Evolutionary conservation across 2,113 vertebrate species (phyloP), one percentile per base, ranked within the genome.

Genomic region (Cacatua alba): DNA sequence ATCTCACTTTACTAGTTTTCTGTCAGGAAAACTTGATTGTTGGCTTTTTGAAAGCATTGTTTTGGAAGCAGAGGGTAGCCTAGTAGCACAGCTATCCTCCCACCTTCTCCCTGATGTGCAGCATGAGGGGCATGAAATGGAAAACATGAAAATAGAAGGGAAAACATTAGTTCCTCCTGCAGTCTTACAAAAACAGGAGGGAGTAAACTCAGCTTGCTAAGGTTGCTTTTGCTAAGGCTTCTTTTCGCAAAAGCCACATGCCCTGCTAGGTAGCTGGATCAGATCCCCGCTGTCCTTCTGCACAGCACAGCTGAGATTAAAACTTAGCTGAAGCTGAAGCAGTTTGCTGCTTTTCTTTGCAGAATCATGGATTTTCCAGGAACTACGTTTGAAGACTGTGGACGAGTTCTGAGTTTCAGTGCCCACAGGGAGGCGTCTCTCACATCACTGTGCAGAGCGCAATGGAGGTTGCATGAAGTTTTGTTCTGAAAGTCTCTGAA

Each of bases 401-500:
- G 17, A n/a, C 51, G 48, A 41, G 43, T 28, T 72, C 18, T 43
- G 46, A 48, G n/a, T 72, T 53, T 55, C 48, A 55, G 46, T 14
- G 21, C 18, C 21, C 39, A 9, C 5, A 4, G 49, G 16, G 29
- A 62, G 16, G 18, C 14, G 28, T 13, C 7, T 72, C 21, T 69
- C 37, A 79, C 26, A 44, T 19, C 3, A 1, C 55, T 87, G 37
- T 26, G 28, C 29, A 31, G 59, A 43, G 19, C 33, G 6, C 21
- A 55, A 13, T 20, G 23, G 63, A 57, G 48, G 20, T 37, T 59
- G n/a, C 21, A 39, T 29, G 11, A n/a, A 39, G 10, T 44, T 94
- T 82, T 46, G 44, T 52, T 89, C 95, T 92, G 91, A 94, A 94
- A 91, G 39, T 85, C 75, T 63, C 82, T 46, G 49, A 64, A 94